Base-by-base conservation (phyloP, 2,888 invertebrate genomes). In the Neoaliturus tenellus region DNA sequence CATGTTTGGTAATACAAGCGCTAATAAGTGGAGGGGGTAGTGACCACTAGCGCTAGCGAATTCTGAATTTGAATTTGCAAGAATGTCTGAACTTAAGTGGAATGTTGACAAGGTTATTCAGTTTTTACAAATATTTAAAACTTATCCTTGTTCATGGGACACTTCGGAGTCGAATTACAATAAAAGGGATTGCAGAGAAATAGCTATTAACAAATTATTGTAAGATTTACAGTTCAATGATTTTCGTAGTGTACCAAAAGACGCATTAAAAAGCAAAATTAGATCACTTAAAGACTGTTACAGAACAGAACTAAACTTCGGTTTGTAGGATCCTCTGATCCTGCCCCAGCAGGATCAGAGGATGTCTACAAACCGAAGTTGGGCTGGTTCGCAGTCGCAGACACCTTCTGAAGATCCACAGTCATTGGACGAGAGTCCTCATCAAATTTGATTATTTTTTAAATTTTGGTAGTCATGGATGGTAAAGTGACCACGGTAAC, bases 1-100 rank as follows among this genome's bases (percentile, higher is more conserved):
- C 71, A 71, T 71, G 71, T 71, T 71, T 71, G 33, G 33, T 71
- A 28, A 31, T 71, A 33, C 71, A 28, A 71, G 71, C 71, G 71
- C 71, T 10, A 23, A 17, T 55, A 55, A 44, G 55, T 6, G 6
- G 55, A 4, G 71, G 23, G 23, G 23, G 23, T 33, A 17, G 1
- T 71, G 17, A 33, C 14, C 33, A 14, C 31, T 33, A n/a, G n/a
- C n/a, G n/a, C n/a, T n/a, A 28, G 71, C 20, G 2, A 20, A 8
- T 71, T 14, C 14, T 33, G 10, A 31, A 20, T n/a, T 14, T 33
- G 71, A 17, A 71, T 25, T 17, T 25, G 71, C 12, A 33, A 71
- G 25, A 67, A 31, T 67, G 5, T 10, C 8, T 12, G 3, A 73
- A 4, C 6, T 69, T 10, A 75, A 75, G 75, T 75, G 75, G 75